phyloP scores from a whole-genome alignment of 2,888 invertebrate species.

The Eupithecia abbreviata region DNA sequence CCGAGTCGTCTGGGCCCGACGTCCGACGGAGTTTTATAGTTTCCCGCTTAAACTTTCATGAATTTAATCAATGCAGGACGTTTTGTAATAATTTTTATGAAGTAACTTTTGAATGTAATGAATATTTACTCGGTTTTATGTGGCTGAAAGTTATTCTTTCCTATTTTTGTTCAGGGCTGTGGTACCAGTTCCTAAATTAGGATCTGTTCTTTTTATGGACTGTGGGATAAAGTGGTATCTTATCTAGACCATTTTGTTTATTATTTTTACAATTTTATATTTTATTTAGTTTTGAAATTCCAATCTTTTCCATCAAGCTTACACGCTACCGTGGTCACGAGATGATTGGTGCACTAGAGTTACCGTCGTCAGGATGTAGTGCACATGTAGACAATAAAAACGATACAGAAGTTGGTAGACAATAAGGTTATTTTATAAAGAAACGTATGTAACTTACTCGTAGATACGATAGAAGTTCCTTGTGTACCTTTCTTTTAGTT shows the following conservation, averaged over 20 bases:
- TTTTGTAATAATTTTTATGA: slow-evolving; percentile 71
- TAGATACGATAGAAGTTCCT: too few relatives aligned
- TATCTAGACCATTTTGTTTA: not conserved
- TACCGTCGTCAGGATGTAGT: not conserved
- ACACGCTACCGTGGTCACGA: not conserved
- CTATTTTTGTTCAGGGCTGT: not conserved
- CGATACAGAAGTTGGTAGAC: not conserved
- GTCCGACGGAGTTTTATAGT: slow-evolving; percentile 69
- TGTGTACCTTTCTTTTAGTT: not conserved
- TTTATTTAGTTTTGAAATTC: not conserved
- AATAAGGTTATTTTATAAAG: not conserved
- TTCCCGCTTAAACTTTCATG: slow-evolving; percentile 69
- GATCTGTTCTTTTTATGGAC: not conserved
- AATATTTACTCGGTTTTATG: slow-evolving; percentile 55
- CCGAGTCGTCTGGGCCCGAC: slow-evolving; percentile 55
- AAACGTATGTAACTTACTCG: too few relatives aligned
- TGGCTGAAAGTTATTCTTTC: slow-evolving; percentile 6
- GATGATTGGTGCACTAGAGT: not conserved
- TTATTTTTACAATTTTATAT: not conserved
- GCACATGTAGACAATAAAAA: not conserved
- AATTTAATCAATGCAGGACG: slow-evolving; percentile 69
- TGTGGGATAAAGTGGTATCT: not conserved
- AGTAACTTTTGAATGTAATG: slow-evolving; percentile 59
- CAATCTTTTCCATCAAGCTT: not conserved
- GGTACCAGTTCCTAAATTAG: not conserved